phyloP scores from a whole-genome alignment of 2,113 vertebrate species.

The Blennius ocellaris region DNA sequence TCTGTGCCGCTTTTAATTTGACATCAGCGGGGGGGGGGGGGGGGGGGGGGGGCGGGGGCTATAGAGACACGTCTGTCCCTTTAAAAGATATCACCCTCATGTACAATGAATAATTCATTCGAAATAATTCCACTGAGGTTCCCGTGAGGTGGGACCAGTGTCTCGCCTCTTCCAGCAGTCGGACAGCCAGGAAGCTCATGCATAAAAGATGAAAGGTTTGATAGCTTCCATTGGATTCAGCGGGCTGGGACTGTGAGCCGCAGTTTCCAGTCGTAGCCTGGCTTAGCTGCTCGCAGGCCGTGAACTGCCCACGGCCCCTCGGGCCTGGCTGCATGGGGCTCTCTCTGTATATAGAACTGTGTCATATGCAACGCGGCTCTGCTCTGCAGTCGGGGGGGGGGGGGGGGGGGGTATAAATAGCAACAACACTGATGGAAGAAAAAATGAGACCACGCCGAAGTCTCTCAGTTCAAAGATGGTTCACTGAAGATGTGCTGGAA shows the following conservation, averaged over 20 bases:
- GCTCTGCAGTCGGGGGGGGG: conserved; percentile 46
- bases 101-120: conserved; percentile 75
- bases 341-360: conserved; percentile 59
- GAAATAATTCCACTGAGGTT: conserved; percentile 69
- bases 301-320: conserved; percentile 61
- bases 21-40: conserved; percentile 29
- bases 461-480: conserved; percentile 25
- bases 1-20: conserved; percentile 49
- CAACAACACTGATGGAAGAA: conserved; percentile 53
- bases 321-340: conserved; percentile 54
- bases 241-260: conserved; percentile 74
- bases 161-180: conserved; percentile 86
- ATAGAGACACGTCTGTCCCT: conserved; percentile 58
- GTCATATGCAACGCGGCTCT: conserved; percentile 63
- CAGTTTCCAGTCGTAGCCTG: conserved; percentile 64
- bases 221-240: conserved; percentile 87
- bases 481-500: conserved; percentile 17
- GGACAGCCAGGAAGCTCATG: conserved; percentile 88
- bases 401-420: conserved; percentile 69
- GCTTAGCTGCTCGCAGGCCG: conserved; percentile 49
- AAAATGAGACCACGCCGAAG: conserved; percentile 47
- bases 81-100: conserved; percentile 74
- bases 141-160: conserved; percentile 82
- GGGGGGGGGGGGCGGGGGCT: conserved; percentile 9
- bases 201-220: conserved; percentile 96